phyloP scores from a whole-genome alignment of 2,797 vertebrate species.

The Mycteria americana region DNA sequence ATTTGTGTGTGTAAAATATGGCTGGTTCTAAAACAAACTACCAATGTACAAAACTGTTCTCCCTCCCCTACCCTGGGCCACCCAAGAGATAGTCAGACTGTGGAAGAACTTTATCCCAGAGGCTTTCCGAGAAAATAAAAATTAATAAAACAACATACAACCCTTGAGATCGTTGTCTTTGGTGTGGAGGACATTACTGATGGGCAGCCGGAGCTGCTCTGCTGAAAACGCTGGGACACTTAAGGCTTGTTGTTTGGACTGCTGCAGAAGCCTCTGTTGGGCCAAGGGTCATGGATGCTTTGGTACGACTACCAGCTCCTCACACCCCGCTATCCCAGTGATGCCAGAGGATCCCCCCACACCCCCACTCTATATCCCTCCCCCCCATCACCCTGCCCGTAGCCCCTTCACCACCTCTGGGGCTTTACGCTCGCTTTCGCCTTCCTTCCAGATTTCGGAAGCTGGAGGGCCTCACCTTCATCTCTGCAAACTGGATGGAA shows the following conservation, averaged over 20 bases:
- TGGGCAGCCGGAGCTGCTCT: conserved; percentile 20
- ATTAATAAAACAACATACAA: background rate
- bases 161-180: conserved; percentile 73
- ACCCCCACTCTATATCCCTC: background rate
- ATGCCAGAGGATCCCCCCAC: conserved; percentile 34
- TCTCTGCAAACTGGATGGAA: conserved; percentile 93
- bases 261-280: conserved; percentile 14
- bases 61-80: conserved; percentile 54
- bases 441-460: conserved; percentile 94
- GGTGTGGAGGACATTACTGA: conserved; percentile 66
- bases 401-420: background rate
- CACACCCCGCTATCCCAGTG: background rate
- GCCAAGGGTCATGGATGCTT: conserved; percentile 29
- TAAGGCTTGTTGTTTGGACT: conserved; percentile 17
- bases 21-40: conserved; percentile 73
- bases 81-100: conserved; percentile 21
- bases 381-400: conserved; percentile 2
- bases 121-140: conserved; percentile 17
- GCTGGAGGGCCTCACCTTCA: conserved; percentile 94
- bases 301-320: conserved; percentile 60
- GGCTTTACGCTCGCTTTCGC: conserved; percentile 86
- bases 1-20: conserved; percentile 69
- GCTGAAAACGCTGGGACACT: background rate
- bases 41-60: conserved; percentile 61
- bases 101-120: conserved; percentile 30